Evolutionary conservation across 2,797 vertebrate genomes (phyloP), one percentile per base, ranked within the genome.

Genomic region (Gadopsis marmoratus): DNA sequence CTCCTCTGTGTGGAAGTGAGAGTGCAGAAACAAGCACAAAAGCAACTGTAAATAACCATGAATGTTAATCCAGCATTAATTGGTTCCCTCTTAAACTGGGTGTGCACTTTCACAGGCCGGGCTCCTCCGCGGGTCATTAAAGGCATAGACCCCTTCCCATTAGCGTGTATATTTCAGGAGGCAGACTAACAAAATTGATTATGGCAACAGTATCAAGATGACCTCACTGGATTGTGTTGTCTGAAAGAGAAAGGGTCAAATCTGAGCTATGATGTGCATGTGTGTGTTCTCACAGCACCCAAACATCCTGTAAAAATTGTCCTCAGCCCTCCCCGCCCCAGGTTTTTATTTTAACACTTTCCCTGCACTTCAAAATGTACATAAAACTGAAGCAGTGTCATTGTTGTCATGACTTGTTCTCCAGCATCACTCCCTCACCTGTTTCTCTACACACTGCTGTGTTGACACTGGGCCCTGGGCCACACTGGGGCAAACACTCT

Each of bases 31-130:
- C 96, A 97, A 97, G 96, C 96, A 97, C 97, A 99, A 98, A 98
- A 97, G 97, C 97, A 97, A 99, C 97, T 98, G 97, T 99, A 99
- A 99, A 99, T 98, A 99, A 97, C 95, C 97, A 97, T 97, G 97
- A 98, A 98, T 99, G 97, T 97, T 98, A 99, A 99, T 98, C 97
- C 97, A 97, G 95, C 96, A 96, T 97, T 99, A 99, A 99, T 99
- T 99, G 97, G 97, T 96, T 95, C 95, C 95, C 96, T 97, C 96
- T 97, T 97, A 96, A 96, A 97, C 95, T 96, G 96, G 94, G 95
- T 96, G 95, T 95, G 95, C 95, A 95, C 96, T 97, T 96, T 96
- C 86, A 89, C 92, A 86, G 90, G 84, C 85, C 63, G 81, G 83
- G 79, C 85, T 92, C 89, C 87, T 85, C 87, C 26, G 76, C 79